Evolutionary conservation across 2,888 invertebrate species (phyloP).

Genomic region (Balanococcus diminutus): DNA sequence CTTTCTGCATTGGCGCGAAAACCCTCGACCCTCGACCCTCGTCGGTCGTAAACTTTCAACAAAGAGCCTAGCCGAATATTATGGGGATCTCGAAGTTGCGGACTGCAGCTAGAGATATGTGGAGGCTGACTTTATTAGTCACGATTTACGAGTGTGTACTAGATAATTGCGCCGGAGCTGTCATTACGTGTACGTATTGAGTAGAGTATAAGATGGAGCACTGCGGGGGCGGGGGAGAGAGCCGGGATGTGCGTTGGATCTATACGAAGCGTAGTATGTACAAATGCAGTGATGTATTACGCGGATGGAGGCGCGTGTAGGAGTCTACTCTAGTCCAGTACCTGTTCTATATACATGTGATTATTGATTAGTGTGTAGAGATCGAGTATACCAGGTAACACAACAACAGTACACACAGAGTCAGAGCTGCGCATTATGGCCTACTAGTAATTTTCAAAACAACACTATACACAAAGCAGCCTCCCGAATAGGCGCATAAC

Average conservation of each 20-base stretch:
- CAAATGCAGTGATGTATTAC: neutral
- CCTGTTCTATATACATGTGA: neutral
- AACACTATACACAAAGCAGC: neutral
- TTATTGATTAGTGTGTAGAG: neutral
- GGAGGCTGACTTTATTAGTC: slow-evolving; percentile 19
- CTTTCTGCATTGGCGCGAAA: neutral
- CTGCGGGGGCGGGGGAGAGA: neutral
- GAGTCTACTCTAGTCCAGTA: neutral
- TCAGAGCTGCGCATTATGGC: neutral
- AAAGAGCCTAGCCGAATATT: neutral
- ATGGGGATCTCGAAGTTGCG: too few relatives aligned
- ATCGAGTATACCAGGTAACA: neutral
- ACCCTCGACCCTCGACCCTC: too few relatives aligned
- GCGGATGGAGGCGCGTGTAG: neutral
- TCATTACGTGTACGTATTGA: neutral
- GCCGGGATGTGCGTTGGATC: neutral
- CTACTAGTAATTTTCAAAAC: neutral
- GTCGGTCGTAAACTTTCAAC: neutral
- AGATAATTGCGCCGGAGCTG: slow-evolving; percentile 9
- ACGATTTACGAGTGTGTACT: neutral
- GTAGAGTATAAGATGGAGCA: neutral
- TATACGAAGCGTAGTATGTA: neutral
- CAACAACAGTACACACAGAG: neutral
- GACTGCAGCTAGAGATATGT: neutral
- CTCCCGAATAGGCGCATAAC: neutral